Evolutionary conservation across 2,113 vertebrate genomes (phyloP).

Genomic region (Passer domesticus): DNA sequence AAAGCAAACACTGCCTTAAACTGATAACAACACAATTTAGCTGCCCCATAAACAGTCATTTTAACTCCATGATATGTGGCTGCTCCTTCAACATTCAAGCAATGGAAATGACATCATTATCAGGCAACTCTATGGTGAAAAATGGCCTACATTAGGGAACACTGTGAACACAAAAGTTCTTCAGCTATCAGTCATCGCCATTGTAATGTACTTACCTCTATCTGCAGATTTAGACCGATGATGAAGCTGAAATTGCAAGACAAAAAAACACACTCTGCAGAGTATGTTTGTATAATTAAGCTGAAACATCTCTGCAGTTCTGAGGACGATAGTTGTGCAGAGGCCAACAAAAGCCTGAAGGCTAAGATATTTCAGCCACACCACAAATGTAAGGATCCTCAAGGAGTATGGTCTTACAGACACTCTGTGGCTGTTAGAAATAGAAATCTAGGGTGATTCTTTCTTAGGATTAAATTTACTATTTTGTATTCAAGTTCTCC

Average conservation of each 20-base stretch:
- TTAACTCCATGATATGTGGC: conserved; percentile 66
- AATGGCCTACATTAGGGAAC: conserved; percentile 74
- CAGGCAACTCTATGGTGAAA: conserved; percentile 70
- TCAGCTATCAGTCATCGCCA: conserved; percentile 65
- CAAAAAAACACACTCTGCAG: conserved; percentile 27
- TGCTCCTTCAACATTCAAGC: conserved; percentile 68
- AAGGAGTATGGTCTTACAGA: background rate
- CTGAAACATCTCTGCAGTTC: conserved; percentile 42
- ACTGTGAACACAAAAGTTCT: conserved; percentile 67
- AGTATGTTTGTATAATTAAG: conserved; percentile 64
- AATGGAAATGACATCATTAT: conserved; percentile 77
- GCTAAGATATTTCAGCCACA: conserved; percentile 5
- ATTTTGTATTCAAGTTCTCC: background rate
- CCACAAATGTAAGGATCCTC: background rate
- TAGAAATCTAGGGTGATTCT: background rate
- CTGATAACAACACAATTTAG: conserved; percentile 69
- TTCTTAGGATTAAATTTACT: background rate
- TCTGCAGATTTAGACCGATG: conserved; percentile 59
- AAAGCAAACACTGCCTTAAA: conserved; percentile 71
- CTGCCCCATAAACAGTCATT: conserved; percentile 69
- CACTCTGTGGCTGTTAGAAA: background rate
- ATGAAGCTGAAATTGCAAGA: background rate
- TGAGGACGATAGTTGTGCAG: background rate
- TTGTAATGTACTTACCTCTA: conserved; percentile 59
- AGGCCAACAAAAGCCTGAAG: background rate